Evolutionary conservation across 2,797 vertebrate species (phyloP).

Genomic region (Sebastes umbrosus): DNA sequence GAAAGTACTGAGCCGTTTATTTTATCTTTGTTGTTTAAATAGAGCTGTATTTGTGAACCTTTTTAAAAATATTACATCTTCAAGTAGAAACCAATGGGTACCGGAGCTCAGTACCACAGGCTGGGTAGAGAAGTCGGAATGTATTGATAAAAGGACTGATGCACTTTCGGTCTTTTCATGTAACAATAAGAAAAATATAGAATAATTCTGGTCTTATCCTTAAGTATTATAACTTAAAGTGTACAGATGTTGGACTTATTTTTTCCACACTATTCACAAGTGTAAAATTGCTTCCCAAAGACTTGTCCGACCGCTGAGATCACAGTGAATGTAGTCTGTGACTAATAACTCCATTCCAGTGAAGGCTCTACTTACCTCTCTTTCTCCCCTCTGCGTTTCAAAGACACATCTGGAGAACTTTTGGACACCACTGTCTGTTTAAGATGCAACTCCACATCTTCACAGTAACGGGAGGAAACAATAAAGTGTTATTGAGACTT

Average conservation of each 20-base stretch:
- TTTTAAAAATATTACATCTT: neutral
- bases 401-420: constrained; percentile 45
- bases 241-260: neutral
- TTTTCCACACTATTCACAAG: neutral
- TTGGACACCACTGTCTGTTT: constrained; percentile 43
- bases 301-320: neutral
- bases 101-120: neutral
- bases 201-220: neutral
- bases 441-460: constrained; percentile 49
- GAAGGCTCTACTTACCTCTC: constrained; percentile 7
- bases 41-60: neutral
- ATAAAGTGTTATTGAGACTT: constrained; percentile 57
- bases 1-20: neutral
- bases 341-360: constrained; percentile 18
- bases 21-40: neutral
- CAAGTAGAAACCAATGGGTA: neutral
- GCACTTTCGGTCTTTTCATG: neutral
- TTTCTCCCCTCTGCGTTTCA: constrained; percentile 1
- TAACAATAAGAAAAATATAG: neutral
- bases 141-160: neutral
- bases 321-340: constrained; percentile 4
- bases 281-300: neutral
- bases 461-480: constrained; percentile 54
- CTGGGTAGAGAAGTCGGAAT: neutral
- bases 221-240: neutral